Evolutionary conservation across 2,113 vertebrate genomes (phyloP).

Genomic region (Pimephales promelas): DNA sequence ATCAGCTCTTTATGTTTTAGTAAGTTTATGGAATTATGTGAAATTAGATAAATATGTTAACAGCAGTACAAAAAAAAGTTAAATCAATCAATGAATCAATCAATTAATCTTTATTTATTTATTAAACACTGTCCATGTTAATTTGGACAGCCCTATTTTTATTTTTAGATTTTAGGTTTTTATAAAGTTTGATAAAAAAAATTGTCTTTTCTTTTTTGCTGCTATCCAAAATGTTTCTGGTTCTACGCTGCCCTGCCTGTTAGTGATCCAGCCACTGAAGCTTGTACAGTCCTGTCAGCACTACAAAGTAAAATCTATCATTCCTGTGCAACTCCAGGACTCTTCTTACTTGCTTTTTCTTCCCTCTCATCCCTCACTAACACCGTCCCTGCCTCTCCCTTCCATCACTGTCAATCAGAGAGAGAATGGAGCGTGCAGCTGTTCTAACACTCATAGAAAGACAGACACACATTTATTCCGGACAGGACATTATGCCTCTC

Average conservation of each 20-base stretch:
- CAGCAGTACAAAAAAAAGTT: not conserved
- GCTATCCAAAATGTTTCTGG: slow-evolving; percentile 27
- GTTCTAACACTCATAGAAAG: slow-evolving; percentile 30
- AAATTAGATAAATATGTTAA: not conserved
- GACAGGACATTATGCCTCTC: not conserved
- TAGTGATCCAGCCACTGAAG: slow-evolving; percentile 35
- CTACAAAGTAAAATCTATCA: slow-evolving; percentile 51
- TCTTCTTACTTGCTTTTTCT: slow-evolving; percentile 10
- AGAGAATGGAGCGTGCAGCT: slow-evolving; percentile 29
- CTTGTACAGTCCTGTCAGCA: slow-evolving; percentile 36
- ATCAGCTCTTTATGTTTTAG: not conserved
- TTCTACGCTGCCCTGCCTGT: slow-evolving; percentile 16
- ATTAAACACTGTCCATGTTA: too few relatives aligned
- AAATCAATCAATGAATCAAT: too few relatives aligned
- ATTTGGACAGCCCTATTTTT: too few relatives aligned
- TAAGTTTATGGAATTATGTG: not conserved
- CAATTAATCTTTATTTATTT: too few relatives aligned
- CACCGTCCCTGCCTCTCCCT: not conserved
- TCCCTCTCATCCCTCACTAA: slow-evolving; percentile 30
- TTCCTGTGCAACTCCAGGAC: slow-evolving; percentile 48
- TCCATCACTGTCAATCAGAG: slow-evolving; percentile 28
- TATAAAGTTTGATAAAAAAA: not conserved
- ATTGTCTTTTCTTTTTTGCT: not conserved
- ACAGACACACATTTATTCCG: slow-evolving; percentile 1
- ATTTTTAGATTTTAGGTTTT: not conserved